These are phyloP conservation scores for Spilarctia lutea DNA, from an alignment of 2,888 invertebrate genomes.

Conservation along the genomic window DNA sequence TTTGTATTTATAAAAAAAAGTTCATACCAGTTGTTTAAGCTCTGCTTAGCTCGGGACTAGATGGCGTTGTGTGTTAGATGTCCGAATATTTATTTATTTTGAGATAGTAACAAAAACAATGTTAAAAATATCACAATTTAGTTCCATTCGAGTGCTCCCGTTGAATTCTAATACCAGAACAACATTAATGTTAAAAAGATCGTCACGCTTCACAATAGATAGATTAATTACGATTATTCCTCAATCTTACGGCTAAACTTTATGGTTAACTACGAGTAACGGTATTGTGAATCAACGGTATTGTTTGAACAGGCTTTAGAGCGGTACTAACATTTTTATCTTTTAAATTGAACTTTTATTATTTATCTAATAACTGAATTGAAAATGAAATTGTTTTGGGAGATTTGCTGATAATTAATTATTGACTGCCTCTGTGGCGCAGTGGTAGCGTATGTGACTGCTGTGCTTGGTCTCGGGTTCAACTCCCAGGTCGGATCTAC, in stretches of 20 bases:
- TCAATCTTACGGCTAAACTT: slow-evolving; percentile 48
- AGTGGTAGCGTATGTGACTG: too few species aligned
- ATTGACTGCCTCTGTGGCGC: too few species aligned
- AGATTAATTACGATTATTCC: slow-evolving; percentile 49
- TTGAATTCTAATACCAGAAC: slow-evolving; percentile 31
- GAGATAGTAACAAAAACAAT: too few species aligned
- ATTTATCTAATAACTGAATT: background rate
- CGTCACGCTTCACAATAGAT: slow-evolving; percentile 35
- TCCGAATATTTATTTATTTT: too few species aligned
- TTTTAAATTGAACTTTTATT: slow-evolving; percentile 22
- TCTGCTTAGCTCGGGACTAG: too few species aligned
- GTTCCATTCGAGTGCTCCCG: slow-evolving; percentile 32
- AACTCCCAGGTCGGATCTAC: too few species aligned
- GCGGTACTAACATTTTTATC: slow-evolving; percentile 42
- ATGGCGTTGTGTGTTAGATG: too few species aligned
- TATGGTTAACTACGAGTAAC: slow-evolving; percentile 49
- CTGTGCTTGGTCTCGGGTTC: too few species aligned
- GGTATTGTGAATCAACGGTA: slow-evolving; percentile 42
- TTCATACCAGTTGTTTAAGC: too few species aligned
- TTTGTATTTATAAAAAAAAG: too few species aligned
- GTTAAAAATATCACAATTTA: background rate
- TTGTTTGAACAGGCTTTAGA: slow-evolving; percentile 45
- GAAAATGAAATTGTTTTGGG: background rate
- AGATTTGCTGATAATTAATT: background rate
- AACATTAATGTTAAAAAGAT: slow-evolving; percentile 29